A percentile compares a stretch with the other conserved stretches of the same genome.
phyloP scores from a whole-genome alignment of 1,140 invertebrate genomes.

The Pseudachorutes palmiensis region DNA sequence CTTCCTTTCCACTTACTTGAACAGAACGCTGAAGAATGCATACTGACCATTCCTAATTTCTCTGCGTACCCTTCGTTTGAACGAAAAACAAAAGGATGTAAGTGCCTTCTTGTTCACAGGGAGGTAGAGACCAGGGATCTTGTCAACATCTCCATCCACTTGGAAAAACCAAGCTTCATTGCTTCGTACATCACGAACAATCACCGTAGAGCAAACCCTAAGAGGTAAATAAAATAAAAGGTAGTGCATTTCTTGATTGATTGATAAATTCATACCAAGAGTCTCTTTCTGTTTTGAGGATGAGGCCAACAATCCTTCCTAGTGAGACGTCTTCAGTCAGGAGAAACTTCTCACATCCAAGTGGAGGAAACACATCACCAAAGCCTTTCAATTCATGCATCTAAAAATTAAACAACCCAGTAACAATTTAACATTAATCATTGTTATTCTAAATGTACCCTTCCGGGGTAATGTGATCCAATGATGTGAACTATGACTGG shows the following conservation, averaged over 20 bases:
- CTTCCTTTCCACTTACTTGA: not conserved
- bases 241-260: not conserved
- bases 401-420: not conserved
- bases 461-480: not conserved
- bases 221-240: not conserved
- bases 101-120: slow-evolving; percentile 4
- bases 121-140: not conserved
- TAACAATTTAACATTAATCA: not conserved
- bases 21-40: not conserved
- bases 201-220: slow-evolving; percentile 7
- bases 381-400: not conserved
- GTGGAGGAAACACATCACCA: not conserved
- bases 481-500: not conserved
- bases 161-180: slow-evolving; percentile 16
- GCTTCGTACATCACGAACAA: not conserved
- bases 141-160: not conserved
- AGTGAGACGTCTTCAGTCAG: slow-evolving; percentile 13
- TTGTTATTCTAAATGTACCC: not conserved
- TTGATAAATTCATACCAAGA: not conserved
- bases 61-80: not conserved
- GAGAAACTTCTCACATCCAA: slow-evolving; percentile 2
- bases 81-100: slow-evolving; percentile 3
- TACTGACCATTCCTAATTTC: slow-evolving; percentile 12
- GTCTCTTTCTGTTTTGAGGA: not conserved
- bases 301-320: slow-evolving; percentile 4